phyloP scores from a whole-genome alignment of 2,113 vertebrate species.

The Bubo bubo region DNA sequence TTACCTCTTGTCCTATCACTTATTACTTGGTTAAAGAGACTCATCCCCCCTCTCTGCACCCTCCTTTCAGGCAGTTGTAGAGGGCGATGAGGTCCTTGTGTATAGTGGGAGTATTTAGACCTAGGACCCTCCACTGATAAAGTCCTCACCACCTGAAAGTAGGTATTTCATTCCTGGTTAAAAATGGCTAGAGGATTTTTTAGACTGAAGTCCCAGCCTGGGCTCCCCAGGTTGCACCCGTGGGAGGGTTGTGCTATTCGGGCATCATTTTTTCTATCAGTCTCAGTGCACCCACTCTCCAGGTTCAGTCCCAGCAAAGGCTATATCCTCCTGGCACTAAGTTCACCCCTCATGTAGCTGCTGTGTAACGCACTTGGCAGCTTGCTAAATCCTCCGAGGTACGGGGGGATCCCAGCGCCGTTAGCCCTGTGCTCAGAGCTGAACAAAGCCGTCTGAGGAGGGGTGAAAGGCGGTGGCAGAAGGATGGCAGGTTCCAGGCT shows the following conservation, averaged over 20 bases:
- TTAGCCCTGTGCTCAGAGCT: accelerated
- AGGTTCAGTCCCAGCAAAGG: neutral
- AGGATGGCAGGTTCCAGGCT: neutral
- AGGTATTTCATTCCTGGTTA: neutral
- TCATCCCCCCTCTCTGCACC: too few species aligned
- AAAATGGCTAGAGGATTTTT: neutral
- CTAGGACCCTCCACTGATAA: neutral
- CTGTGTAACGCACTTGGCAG: neutral
- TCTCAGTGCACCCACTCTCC: neutral
- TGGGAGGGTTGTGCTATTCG: neutral
- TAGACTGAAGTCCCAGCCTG: neutral
- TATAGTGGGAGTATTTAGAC: neutral
- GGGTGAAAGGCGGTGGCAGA: neutral
- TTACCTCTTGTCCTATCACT: too few species aligned
- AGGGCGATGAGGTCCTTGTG: neutral
- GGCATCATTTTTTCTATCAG: neutral
- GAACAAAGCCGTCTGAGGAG: neutral
- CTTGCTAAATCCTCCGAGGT: neutral
- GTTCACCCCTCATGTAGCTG: neutral
- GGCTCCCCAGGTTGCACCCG: neutral
- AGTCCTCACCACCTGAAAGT: neutral
- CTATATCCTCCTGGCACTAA: neutral
- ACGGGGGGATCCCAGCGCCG: neutral
- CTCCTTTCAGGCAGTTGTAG: too few species aligned
- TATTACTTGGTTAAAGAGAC: too few species aligned